Conservation (phyloP, 2,113 vertebrate genomes). For the Pedionomus torquatus region DNA sequence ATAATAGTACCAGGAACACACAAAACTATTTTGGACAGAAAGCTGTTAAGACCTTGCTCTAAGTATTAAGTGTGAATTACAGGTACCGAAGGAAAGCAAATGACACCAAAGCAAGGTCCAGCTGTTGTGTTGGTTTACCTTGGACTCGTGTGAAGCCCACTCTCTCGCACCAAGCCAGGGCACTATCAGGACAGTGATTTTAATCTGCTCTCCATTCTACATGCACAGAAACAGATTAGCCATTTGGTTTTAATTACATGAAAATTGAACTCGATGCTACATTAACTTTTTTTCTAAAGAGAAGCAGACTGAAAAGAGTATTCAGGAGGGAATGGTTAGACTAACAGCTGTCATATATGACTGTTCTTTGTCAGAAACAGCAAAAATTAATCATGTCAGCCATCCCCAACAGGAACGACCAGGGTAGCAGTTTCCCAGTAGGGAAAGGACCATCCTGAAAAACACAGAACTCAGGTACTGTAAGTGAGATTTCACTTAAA, state of each 20-base stretch:
- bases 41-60: not conserved
- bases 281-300: not conserved
- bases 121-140: not conserved
- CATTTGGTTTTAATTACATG: not conserved
- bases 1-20: not conserved
- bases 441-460: not conserved
- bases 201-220: not conserved
- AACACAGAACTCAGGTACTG: not conserved
- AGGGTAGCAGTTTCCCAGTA: not conserved
- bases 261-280: not conserved
- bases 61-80: not conserved
- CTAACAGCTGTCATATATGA: not conserved
- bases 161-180: not conserved
- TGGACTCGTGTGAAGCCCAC: not conserved
- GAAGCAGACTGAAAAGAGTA: not conserved
- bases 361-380: not conserved
- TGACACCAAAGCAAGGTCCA: not conserved
- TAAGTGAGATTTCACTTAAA: not conserved
- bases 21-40: not conserved
- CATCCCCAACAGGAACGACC: not conserved
- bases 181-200: not conserved
- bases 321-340: not conserved
- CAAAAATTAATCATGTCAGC: not conserved
- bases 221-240: not conserved
- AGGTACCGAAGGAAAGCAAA: not conserved